Conservation (phyloP, 2,797 vertebrate species). For the Galaxias olidus region DNA sequence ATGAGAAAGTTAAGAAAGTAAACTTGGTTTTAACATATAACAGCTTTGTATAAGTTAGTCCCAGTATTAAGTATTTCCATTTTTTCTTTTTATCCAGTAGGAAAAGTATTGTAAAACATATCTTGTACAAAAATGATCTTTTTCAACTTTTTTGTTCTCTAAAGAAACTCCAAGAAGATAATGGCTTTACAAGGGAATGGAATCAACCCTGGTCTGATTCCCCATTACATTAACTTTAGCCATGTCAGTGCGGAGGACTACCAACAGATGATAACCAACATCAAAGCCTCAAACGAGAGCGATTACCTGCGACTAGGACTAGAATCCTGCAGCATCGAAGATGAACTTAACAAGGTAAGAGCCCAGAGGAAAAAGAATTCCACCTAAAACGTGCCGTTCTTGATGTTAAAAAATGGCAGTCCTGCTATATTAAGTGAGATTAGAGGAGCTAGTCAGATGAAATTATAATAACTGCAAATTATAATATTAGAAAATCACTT, state of each 20-base stretch:
- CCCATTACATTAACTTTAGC: slow-evolving; percentile 88
- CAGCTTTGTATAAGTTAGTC: too few species aligned
- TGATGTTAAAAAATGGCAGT: not conserved
- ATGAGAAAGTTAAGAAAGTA: too few species aligned
- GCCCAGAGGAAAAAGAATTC: not conserved
- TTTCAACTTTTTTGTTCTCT: not conserved
- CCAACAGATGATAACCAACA: slow-evolving; percentile 80
- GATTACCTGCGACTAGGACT: slow-evolving; percentile 80
- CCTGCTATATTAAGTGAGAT: not conserved
- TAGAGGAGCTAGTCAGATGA: not conserved
- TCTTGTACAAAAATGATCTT: slow-evolving; percentile 5
- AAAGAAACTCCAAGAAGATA: slow-evolving; percentile 87
- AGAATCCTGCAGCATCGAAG: slow-evolving; percentile 85
- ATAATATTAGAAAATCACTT: not conserved
- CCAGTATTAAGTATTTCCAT: too few species aligned
- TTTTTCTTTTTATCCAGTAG: too few species aligned
- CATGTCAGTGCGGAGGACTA: slow-evolving; percentile 84
- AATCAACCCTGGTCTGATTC: slow-evolving; percentile 80
- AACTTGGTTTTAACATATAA: too few species aligned
- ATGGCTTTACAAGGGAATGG: slow-evolving; percentile 77
- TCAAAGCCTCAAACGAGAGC: slow-evolving; percentile 79
- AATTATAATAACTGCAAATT: too few species aligned
- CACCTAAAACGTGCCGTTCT: too few species aligned
- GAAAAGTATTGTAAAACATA: not conserved
- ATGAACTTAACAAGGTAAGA: slow-evolving; percentile 90